phyloP scores from a whole-genome alignment of 2,888 invertebrate genomes.

The Spodoptera picta region DNA sequence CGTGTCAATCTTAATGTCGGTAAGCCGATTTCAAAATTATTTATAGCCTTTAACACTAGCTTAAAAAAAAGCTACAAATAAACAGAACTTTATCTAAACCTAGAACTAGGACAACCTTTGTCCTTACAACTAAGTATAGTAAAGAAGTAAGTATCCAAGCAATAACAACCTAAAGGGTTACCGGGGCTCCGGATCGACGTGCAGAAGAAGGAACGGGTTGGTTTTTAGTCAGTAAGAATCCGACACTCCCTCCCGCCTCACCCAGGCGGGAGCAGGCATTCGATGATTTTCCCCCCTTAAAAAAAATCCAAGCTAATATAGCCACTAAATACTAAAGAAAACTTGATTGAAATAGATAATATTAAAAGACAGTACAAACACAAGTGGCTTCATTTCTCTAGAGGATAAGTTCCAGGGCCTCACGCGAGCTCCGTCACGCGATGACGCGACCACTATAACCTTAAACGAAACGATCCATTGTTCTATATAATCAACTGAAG shows the following conservation, averaged over 20 bases:
- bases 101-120: too few species aligned
- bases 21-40: background rate
- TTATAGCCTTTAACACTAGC: background rate
- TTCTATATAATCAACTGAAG: constrained; percentile 53
- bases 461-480: constrained; percentile 50
- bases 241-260: too few species aligned
- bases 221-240: too few species aligned
- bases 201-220: too few species aligned
- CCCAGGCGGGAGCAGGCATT: too few species aligned
- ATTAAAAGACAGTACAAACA: constrained; percentile 49
- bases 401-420: constrained; percentile 31
- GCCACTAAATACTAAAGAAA: constrained; percentile 13
- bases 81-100: background rate
- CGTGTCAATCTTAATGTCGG: too few species aligned
- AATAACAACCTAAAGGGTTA: too few species aligned
- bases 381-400: constrained; percentile 47
- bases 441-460: constrained; percentile 49
- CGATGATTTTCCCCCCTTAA: too few species aligned
- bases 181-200: too few species aligned
- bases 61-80: background rate
- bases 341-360: constrained; percentile 37
- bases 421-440: constrained; percentile 55
- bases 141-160: background rate
- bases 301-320: background rate
- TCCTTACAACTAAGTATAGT: background rate